Conservation (phyloP, 2,797 vertebrate species). For the Macrochelys suwanniensis region DNA sequence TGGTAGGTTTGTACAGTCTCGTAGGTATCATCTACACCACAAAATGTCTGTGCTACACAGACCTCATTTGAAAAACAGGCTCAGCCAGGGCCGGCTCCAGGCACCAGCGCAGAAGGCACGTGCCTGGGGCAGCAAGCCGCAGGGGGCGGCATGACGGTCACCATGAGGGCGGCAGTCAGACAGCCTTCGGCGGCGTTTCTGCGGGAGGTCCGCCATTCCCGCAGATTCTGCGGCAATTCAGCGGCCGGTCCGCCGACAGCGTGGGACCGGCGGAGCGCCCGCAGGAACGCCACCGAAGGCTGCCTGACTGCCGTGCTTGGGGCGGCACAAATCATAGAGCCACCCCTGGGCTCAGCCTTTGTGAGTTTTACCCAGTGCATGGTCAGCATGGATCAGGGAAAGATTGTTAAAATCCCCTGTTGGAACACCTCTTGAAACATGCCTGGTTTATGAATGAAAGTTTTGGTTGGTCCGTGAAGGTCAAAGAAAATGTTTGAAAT, state of each 20-base stretch:
- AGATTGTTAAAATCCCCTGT: background rate
- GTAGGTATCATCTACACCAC: background rate
- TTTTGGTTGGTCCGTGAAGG: background rate
- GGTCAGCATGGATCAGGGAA: background rate
- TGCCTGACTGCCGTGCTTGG: too few relatives aligned
- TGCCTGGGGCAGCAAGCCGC: too few relatives aligned
- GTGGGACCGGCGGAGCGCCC: too few relatives aligned
- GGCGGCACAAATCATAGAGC: too few relatives aligned
- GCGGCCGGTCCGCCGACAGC: too few relatives aligned
- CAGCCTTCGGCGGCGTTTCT: too few relatives aligned
- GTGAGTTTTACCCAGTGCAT: background rate
- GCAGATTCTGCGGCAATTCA: too few relatives aligned
- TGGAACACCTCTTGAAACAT: accelerated
- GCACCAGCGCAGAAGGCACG: too few relatives aligned
- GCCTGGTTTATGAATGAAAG: background rate
- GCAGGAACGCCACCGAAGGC: too few relatives aligned
- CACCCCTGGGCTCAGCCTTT: background rate
- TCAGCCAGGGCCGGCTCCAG: background rate
- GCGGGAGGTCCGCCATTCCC: too few relatives aligned
- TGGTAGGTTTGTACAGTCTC: background rate
- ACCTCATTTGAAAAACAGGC: background rate
- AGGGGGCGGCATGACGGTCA: too few relatives aligned
- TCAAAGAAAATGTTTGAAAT: background rate
- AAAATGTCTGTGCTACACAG: background rate
- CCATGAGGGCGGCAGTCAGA: too few relatives aligned